Evolutionary conservation across 64 coral and sea anemone genomes (phyloP), one percentile per base, ranked within the genome.

Genomic region (Cladopsammia gracilis): DNA sequence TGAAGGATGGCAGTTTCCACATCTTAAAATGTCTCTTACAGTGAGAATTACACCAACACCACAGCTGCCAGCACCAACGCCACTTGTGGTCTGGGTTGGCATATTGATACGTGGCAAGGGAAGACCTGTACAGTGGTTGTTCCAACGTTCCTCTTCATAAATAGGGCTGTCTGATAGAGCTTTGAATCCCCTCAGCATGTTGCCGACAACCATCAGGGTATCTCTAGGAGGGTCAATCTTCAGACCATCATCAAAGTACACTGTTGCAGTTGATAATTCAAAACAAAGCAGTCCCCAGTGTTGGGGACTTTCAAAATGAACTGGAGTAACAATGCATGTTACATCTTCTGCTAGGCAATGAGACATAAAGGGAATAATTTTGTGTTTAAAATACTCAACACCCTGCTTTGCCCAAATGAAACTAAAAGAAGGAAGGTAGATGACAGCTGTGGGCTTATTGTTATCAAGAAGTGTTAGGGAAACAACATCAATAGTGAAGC

Each of bases 281-380:
- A 81, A 81, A 9, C 78, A 81, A 81, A 81, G 24, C 56, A 81
- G 24, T 34, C 78, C 78, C 78, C 51, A 81, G 51, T 64, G 60
- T 2, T 14, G 13, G 51, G 45, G 44, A 5, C 48, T 5, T n/a
- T n/a, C n/a, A n/a, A n/a, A n/a, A n/a, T n/a, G n/a, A n/a, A 11
- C 44, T 15, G 75, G 34, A 15, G 75, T 78, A 16, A 52, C 6
- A 52, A 78, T 52, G 15, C 51, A 52, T 7, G 42, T 78, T n/a
- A 20, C 75, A 22, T 52, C 45, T 49, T 78, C 4, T 6, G 6
- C 75, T 4, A 20, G n/a, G n/a, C n/a, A n/a, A n/a, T n/a, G n/a
- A n/a, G n/a, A n/a, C n/a, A n/a, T n/a, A n/a, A n/a, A n/a, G n/a
- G n/a, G n/a, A n/a, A n/a, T n/a, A n/a, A 53, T 19, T 64, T 64